Evolutionary conservation across 1,140 invertebrate genomes (phyloP).

Genomic region (Mycetomoellerius zeteki): DNA sequence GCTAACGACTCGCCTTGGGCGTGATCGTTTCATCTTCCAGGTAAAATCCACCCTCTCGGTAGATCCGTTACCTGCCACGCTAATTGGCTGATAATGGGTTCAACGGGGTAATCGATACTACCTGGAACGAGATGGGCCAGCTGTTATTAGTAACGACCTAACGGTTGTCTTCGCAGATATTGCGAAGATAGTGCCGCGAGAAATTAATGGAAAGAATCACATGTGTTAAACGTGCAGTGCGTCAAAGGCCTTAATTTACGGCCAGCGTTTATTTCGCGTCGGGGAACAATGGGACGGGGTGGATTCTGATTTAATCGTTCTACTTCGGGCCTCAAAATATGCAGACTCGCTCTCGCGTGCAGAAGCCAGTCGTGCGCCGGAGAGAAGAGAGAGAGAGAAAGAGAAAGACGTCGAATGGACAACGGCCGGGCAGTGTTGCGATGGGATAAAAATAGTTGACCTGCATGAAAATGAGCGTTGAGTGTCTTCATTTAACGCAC

Average conservation of each 20-base stretch:
- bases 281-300: neutral
- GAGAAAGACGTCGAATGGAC: conserved; percentile 14
- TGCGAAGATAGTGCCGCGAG: no score
- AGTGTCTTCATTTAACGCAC: conserved; percentile 35
- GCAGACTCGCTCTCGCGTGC: conserved; percentile 20
- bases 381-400: neutral
- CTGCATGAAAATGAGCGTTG: conserved; percentile 57
- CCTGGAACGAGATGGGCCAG: neutral
- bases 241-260: conserved; percentile 13
- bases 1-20: conserved; percentile 55
- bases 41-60: conserved; percentile 51
- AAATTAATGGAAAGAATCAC: conserved; percentile 17
- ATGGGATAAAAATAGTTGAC: conserved; percentile 63
- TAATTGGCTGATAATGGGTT: conserved; percentile 40
- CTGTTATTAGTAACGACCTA: conserved; percentile 45
- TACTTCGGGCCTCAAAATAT: conserved; percentile 40
- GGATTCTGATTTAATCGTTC: conserved; percentile 12
- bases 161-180: conserved; percentile 36
- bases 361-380: conserved; percentile 22
- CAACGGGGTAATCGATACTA: conserved; percentile 25
- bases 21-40: conserved; percentile 37
- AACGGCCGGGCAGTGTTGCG: conserved; percentile 41
- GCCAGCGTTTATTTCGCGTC: conserved; percentile 12
- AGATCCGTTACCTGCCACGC: conserved; percentile 35
- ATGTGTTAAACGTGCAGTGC: neutral